Base-by-base conservation (phyloP, 2,797 vertebrate species). In the Acridotheres tristis region DNA sequence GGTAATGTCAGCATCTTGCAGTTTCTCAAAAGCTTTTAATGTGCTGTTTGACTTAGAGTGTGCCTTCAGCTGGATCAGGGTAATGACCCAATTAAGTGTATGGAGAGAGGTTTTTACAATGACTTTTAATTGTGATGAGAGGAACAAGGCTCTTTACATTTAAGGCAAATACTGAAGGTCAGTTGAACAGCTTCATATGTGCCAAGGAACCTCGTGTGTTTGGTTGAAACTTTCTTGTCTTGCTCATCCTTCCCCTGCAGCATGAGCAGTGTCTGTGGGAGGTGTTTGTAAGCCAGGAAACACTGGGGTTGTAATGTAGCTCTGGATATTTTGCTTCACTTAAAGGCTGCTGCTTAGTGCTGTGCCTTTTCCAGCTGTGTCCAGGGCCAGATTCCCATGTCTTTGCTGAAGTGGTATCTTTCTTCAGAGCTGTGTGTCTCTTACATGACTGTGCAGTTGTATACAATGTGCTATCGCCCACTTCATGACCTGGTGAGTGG, bases 81-180 rank as follows among this genome's bases (percentile, higher is more conserved):
- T 75, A 93, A 81, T 78, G 53, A 81, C 79, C 89, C 82, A 59
- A 36, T 83, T 77, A 80, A 77, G 59, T 45, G n/a, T 55, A 5
- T 10, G 25, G 10, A 85, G 77, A 71, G 71, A 53, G 30, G 45
- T 43, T 78, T 54, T 94, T 75, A 51, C 27, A 74, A 2, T 69
- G 74, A 48, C 62, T 88, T 88, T 83, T 74, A 74, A 18, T 29
- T 81, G 62, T 34, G 58, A 26, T 16, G 53, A 89, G 45, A 50
- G 58, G 73, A 94, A 18, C 48, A 48, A 89, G 54, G 73, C 65
- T 72, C 5, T 84, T 90, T 66, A 30, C 11, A 8, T 71, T 93
- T 83, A 68, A 83, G 58, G n/a, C 32, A 16, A 5, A 74, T 92
- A 55, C 29, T 15, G 32, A 79, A 82, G 72, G 81, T 90, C 63